Conservation (phyloP, 2,888 invertebrate species). For the Linnaemya tessellans region DNA sequence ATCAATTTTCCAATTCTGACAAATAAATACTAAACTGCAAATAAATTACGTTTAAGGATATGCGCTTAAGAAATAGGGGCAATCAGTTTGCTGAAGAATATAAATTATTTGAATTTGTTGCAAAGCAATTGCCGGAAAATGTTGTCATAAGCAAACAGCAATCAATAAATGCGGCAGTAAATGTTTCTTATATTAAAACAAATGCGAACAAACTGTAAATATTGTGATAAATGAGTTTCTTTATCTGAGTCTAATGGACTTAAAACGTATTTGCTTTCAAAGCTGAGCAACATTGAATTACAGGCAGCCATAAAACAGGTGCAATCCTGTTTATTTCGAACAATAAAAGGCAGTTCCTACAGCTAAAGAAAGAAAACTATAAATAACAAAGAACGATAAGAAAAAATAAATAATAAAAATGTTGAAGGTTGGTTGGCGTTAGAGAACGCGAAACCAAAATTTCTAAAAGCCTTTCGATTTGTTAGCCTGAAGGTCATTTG, state of each 20-base stretch:
- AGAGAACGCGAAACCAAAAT: too few relatives aligned
- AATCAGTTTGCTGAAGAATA: constrained; percentile 6
- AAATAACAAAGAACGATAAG: too few relatives aligned
- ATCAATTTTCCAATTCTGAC: not conserved
- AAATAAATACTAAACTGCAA: constrained; percentile 18
- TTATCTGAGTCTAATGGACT: not conserved
- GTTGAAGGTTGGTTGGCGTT: too few relatives aligned
- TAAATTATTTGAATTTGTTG: constrained; percentile 30
- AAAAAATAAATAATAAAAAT: too few relatives aligned
- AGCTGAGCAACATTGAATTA: not conserved
- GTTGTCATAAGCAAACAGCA: not conserved
- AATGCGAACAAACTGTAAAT: not conserved
- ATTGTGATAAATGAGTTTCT: not conserved
- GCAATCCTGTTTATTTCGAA: too few relatives aligned
- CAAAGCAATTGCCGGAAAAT: not conserved
- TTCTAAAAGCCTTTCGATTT: too few relatives aligned
- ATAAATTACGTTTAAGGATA: constrained; percentile 20
- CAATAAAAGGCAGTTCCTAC: too few relatives aligned
- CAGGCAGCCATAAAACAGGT: not conserved
- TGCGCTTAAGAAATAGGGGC: not conserved
- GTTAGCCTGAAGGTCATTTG: too few relatives aligned
- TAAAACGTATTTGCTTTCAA: not conserved
- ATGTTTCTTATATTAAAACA: constrained; percentile 3
- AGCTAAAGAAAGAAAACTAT: too few relatives aligned
- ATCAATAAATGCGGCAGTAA: constrained; percentile 1